phyloP scores from a whole-genome alignment of 2,113 vertebrate genomes.

The Labrus mixtus region DNA sequence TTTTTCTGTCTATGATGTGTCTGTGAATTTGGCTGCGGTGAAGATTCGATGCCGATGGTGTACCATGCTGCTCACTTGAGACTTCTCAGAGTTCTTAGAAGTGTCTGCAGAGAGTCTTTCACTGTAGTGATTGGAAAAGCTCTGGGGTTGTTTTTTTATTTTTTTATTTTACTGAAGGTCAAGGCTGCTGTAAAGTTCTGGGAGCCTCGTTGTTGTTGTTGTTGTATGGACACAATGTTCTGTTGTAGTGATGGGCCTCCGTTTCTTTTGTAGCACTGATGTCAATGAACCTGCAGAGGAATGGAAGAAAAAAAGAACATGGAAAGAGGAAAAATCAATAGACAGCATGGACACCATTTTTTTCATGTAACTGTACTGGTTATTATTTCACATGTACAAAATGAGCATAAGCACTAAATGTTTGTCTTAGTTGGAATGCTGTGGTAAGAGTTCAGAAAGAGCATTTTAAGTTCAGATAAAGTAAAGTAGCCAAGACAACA shows the following conservation, averaged over 20 bases:
- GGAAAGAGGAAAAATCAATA: background rate
- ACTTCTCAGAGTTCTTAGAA: slow-evolving; percentile 44
- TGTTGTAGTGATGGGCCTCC: slow-evolving; percentile 69
- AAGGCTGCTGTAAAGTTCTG: slow-evolving; percentile 38
- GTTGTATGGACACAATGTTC: slow-evolving; percentile 68
- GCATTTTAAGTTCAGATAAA: too few relatives aligned
- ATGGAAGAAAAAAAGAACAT: slow-evolving; percentile 36
- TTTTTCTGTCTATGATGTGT: slow-evolving; percentile 36
- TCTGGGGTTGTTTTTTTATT: slow-evolving; percentile 8
- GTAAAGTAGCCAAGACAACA: too few relatives aligned
- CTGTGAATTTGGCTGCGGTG: slow-evolving; percentile 34
- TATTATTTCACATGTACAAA: background rate
- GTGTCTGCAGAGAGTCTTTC: slow-evolving; percentile 30
- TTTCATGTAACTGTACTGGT: background rate
- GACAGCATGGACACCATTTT: background rate
- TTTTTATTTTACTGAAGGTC: slow-evolving; percentile 28
- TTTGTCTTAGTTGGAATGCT: too few relatives aligned
- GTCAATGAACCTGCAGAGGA: slow-evolving; percentile 71
- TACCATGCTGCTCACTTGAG: slow-evolving; percentile 42
- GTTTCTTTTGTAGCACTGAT: slow-evolving; percentile 59
- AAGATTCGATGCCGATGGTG: slow-evolving; percentile 46
- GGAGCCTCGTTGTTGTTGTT: slow-evolving; percentile 41
- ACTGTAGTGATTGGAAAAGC: slow-evolving; percentile 23
- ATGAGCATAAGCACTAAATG: too few relatives aligned
- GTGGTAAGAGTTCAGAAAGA: too few relatives aligned